Evolutionary conservation across 2,888 invertebrate species (phyloP), one percentile per base, ranked within the genome.

Genomic region (Acanthosoma haemorrhoidale): DNA sequence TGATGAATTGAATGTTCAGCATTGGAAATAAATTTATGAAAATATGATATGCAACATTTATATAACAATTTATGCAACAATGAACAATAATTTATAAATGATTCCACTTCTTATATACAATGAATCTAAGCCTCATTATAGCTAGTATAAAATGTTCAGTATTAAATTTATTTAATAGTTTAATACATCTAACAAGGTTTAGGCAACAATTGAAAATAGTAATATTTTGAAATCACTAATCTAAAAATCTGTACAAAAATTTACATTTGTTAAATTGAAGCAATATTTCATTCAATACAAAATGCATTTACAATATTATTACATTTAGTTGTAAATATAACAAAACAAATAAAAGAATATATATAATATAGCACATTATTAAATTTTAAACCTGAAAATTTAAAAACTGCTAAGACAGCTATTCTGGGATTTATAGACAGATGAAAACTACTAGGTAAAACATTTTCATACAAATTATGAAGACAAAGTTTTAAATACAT

Each of bases 241-340:
- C 32, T 61, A 61, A 61, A 61, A 61, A 36, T 34, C 36, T 61
- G 61, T 61, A 61, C 61, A 61, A 61, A n/a, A 36, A 61, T 61
- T 61, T 61, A 61, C 61, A 61, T 16, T 16, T 61, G 9, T 36
- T 21, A 61, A 38, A 36, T 31, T 61, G 34, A 61, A 61, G 61
- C 61, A 36, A 61, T 61, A 21, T 59, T 32, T 32, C 51, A 25
- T 51, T 29, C 59, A 32, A 9, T 59, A 32, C 31, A 59, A 8
- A 41, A 9, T 41, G 4, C 13, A 41, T 41, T 9, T 59, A 59
- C n/a, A 38, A 51, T 51, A 51, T 25, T 9, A 51, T 25, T 29
- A 6, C 51, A n/a, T n/a, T n/a, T n/a, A n/a, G n/a, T n/a, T n/a
- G n/a, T n/a, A n/a, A n/a, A n/a, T n/a, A n/a, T n/a, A n/a, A n/a